Evolutionary conservation across 1,140 invertebrate genomes (phyloP), one percentile per base, ranked within the genome.

Genomic region (Saxidomus purpurata): DNA sequence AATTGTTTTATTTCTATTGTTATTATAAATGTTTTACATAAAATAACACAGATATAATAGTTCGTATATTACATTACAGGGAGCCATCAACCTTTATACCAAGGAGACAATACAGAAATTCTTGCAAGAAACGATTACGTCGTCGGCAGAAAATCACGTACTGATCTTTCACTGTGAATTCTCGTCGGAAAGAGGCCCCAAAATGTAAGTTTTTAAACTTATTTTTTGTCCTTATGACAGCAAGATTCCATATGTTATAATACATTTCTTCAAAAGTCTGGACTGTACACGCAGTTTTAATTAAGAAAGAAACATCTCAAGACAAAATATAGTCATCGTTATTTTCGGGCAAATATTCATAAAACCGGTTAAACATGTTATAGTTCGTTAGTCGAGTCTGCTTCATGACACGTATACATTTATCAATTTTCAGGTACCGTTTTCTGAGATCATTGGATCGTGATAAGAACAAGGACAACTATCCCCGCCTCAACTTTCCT

Each of bases 141-240:
- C 31, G 31, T 43, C 38, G 28, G 15, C 13, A 31, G 93, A 94
- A 47, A 97, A 97, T 28, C 96, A 97, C 63, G 97, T 99, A 67
- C 95, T 99, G 31, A 97, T 99, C 38, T 99, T 99, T 94, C 99
- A 99, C 94, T 99, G 99, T 96, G 99, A 99, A 96, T 99, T 99
- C 96, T 99, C 99, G 0, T 98, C 98, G 85, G 98, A 99, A 96
- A 96, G 99, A 63, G 99, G 98, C 40, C 99, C 99, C 3, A 98
- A 97, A 91, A 96, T 99, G 97, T 98, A 96, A 74, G 71, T 40
- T 43, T 43, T 43, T 15, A 43, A 8, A 8, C 4, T 43, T n/a
- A n/a, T n/a, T n/a, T n/a, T n/a, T n/a, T n/a, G n/a, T n/a, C n/a
- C 8, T 4, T 71, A 22, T 61, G n/a, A n/a, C n/a, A n/a, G n/a